phyloP scores from a whole-genome alignment of 2,797 vertebrate genomes.

The Prionace glauca region DNA sequence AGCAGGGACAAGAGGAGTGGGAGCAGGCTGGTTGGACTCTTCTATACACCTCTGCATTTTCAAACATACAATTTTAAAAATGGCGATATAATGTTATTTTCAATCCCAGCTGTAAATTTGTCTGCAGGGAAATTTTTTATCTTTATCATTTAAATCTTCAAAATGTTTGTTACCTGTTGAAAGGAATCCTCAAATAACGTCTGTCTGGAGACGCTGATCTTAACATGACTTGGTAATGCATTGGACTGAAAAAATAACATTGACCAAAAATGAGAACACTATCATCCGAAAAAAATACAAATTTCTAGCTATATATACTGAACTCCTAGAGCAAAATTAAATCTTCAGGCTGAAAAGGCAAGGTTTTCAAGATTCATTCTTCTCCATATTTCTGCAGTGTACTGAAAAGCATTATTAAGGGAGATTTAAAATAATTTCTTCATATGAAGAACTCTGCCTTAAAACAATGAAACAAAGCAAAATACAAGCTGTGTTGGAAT shows the following conservation, averaged over 20 bases:
- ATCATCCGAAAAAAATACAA: background rate
- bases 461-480: background rate
- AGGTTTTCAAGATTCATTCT: background rate
- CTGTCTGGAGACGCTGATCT: constrained; percentile 92
- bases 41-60: background rate
- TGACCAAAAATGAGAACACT: background rate
- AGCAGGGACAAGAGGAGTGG: too few relatives aligned
- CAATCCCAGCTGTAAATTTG: background rate
- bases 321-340: background rate
- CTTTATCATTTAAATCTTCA: background rate
- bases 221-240: constrained; percentile 88
- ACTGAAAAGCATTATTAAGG: background rate
- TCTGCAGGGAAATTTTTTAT: background rate
- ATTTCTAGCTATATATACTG: background rate
- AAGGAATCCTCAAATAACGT: constrained; percentile 96
- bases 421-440: background rate
- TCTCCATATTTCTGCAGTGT: background rate
- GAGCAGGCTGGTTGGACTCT: background rate
- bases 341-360: too few relatives aligned
- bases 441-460: background rate
- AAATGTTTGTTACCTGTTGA: constrained; percentile 73
- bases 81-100: background rate
- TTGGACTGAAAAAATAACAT: constrained; percentile 68
- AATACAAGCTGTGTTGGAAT: background rate
- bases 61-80: background rate